Evolutionary conservation across 2,888 invertebrate species (phyloP).

Genomic region (Phasia obesa): DNA sequence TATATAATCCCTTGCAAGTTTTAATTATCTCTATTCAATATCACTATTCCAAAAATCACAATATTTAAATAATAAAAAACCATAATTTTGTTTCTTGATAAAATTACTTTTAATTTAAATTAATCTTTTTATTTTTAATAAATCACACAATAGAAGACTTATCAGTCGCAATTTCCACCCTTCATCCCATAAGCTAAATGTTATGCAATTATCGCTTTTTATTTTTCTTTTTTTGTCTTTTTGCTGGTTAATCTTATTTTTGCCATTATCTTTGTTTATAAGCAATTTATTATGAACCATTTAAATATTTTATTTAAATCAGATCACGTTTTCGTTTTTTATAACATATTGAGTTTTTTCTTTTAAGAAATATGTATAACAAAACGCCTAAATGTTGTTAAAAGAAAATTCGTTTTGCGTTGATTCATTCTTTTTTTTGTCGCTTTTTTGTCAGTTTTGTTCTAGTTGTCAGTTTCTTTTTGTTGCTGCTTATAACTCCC

Average conservation of each 20-base stretch:
- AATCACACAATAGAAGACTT: not conserved
- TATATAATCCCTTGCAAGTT: no score
- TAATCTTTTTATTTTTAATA: not conserved
- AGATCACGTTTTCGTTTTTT: conserved; percentile 58
- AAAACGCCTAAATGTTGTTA: conserved; percentile 1
- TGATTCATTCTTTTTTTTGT: conserved; percentile 21
- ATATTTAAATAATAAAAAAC: no score
- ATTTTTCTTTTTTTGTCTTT: not conserved
- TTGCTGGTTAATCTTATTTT: conserved; percentile 48
- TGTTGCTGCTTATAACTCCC: conserved; percentile 49
- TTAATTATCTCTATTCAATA: no score
- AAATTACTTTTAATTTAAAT: conserved; percentile 1
- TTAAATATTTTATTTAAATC: conserved; percentile 69
- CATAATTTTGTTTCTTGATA: no score
- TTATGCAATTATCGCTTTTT: conserved; percentile 39
- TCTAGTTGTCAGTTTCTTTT: conserved; percentile 42
- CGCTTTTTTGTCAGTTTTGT: conserved; percentile 31
- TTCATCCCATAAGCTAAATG: not conserved
- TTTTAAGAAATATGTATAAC: not conserved
- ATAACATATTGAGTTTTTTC: not conserved
- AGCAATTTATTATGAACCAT: conserved; percentile 63
- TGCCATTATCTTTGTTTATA: conserved; percentile 63
- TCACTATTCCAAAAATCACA: no score
- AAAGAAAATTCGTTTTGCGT: conserved; percentile 8
- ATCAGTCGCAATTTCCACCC: not conserved